Evolutionary conservation across 2,797 vertebrate genomes (phyloP).

Genomic region (Pseudomugil gertrudae): DNA sequence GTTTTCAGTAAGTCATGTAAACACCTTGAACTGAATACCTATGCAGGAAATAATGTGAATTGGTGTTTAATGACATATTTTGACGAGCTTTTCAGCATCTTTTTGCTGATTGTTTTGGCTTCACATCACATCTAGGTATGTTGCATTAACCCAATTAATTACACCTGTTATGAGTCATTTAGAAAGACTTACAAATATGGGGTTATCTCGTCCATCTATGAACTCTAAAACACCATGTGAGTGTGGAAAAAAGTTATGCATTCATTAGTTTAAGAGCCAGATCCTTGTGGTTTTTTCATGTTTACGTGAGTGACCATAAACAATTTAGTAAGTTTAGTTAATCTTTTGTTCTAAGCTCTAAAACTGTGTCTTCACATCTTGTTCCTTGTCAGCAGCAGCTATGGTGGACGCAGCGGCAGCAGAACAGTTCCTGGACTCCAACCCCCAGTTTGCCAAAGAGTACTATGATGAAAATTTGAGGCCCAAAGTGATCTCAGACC

Average conservation of each 20-base stretch:
- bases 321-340: too few relatives aligned
- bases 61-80: not conserved
- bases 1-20: not conserved
- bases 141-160: not conserved
- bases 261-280: too few relatives aligned
- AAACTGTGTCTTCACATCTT: not conserved
- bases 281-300: too few relatives aligned
- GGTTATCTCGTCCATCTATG: not conserved
- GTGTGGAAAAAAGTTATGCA: too few relatives aligned
- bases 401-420: slow-evolving; percentile 86
- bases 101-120: not conserved
- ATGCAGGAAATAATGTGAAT: not conserved
- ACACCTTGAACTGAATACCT: not conserved
- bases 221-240: too few relatives aligned
- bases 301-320: too few relatives aligned
- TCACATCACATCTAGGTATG: not conserved
- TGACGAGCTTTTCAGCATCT: not conserved
- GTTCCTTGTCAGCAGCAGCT: slow-evolving; percentile 42
- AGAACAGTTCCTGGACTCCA: slow-evolving; percentile 89
- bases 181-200: not conserved
- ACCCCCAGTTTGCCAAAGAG: slow-evolving; percentile 86
- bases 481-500: slow-evolving; percentile 82
- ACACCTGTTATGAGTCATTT: too few relatives aligned
- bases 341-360: not conserved
- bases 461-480: slow-evolving; percentile 85